These are phyloP conservation scores for Pterocles orientalis DNA, from an alignment of 2,113 vertebrate species.

Conservation along the genomic window DNA sequence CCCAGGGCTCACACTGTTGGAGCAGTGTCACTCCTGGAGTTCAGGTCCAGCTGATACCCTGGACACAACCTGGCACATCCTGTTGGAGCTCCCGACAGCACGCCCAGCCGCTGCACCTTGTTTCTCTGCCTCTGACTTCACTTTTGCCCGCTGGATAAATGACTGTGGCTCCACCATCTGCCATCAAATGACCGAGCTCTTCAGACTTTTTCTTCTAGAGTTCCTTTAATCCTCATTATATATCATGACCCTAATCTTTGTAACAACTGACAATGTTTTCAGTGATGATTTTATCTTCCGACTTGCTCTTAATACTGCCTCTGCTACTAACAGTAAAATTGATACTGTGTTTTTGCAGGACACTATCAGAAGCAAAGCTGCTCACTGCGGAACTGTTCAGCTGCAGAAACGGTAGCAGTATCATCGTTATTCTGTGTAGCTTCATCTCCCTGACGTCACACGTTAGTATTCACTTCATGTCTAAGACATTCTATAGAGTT, in stretches of 20 bases:
- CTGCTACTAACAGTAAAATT: background rate
- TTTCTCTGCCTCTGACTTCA: background rate
- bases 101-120: rapidly evolving
- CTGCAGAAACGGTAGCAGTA: background rate
- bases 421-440: background rate
- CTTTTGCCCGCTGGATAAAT: background rate
- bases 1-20: rapidly evolving
- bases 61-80: rapidly evolving
- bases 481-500: background rate
- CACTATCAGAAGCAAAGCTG: background rate
- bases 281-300: background rate
- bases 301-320: background rate
- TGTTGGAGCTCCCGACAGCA: background rate
- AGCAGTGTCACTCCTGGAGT: background rate
- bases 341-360: background rate
- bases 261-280: background rate
- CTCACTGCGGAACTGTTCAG: background rate
- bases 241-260: background rate
- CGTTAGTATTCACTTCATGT: background rate
- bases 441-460: background rate
- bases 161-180: background rate
- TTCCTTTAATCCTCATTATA: background rate
- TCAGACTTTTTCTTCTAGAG: background rate
- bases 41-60: background rate
- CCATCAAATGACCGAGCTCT: background rate